Evolutionary conservation across 2,888 invertebrate genomes (phyloP).

Genomic region (Sicus ferrugineus): DNA sequence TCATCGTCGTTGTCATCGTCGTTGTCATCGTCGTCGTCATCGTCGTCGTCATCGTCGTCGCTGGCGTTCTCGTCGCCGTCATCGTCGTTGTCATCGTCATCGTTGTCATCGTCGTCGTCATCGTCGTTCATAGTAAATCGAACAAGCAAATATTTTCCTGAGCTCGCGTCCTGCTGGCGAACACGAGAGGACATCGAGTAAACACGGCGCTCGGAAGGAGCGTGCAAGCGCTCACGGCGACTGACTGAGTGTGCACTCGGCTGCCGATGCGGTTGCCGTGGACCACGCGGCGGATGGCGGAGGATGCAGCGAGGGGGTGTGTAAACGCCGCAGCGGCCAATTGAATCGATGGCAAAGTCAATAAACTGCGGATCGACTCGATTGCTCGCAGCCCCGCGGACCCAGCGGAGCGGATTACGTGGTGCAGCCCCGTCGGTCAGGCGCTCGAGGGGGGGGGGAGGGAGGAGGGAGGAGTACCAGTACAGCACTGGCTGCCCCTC

Average conservation of each 20-base stretch:
- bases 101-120: not conserved
- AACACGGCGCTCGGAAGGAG: constrained; percentile 16
- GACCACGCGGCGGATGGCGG: not conserved
- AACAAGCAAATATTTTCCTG: constrained; percentile 35
- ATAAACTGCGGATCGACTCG: constrained; percentile 23
- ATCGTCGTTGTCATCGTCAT: not conserved
- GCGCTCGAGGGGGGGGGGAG: not conserved
- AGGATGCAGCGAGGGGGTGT: not conserved
- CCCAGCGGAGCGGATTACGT: too few relatives aligned
- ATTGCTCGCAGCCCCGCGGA: too few relatives aligned
- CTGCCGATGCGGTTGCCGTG: not conserved
- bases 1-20: not conserved
- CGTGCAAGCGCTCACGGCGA: too few relatives aligned
- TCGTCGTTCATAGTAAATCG: constrained; percentile 24
- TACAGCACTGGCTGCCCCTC: too few relatives aligned
- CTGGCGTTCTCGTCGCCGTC: not conserved
- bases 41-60: not conserved
- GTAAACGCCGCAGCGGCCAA: constrained; percentile 7
- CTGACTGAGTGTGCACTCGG: too few relatives aligned
- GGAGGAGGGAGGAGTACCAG: too few relatives aligned
- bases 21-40: not conserved
- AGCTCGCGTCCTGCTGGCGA: constrained; percentile 11
- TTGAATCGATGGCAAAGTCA: constrained; percentile 30
- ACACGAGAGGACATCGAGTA: not conserved
- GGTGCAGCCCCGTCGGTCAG: not conserved